Evolutionary conservation across 2,888 invertebrate genomes (phyloP).

Genomic region (Spicauda simplicius): DNA sequence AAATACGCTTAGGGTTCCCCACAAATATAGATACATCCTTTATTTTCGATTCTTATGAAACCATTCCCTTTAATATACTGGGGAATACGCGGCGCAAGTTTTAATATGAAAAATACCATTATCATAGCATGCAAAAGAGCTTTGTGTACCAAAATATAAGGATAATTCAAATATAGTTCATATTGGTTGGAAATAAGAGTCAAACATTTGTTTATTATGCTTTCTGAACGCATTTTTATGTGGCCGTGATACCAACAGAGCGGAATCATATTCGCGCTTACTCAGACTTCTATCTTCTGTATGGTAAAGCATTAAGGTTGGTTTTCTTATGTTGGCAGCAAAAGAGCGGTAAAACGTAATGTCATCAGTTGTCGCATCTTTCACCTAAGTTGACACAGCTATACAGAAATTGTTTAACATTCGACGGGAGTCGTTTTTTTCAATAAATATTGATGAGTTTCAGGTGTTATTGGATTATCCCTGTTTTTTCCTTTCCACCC

Average conservation of each 20-base stretch:
- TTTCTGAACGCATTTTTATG: conserved; percentile 16
- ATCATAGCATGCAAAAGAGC: conserved; percentile 60
- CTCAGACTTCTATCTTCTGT: conserved; percentile 45
- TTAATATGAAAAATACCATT: conserved; percentile 84
- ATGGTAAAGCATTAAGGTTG: conserved; percentile 36
- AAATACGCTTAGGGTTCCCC: conserved; percentile 35
- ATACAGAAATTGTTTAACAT: conserved; percentile 64
- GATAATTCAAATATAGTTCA: conserved; percentile 35
- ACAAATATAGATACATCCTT: conserved; percentile 40
- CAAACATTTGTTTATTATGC: background rate
- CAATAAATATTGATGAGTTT: conserved; percentile 70
- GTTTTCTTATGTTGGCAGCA: conserved; percentile 38
- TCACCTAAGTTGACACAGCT: conserved; percentile 54
- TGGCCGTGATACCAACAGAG: conserved; percentile 27
- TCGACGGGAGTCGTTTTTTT: conserved; percentile 58
- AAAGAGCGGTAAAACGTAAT: conserved; percentile 33
- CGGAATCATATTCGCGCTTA: conserved; percentile 24
- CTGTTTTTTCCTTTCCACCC: conserved; percentile 50
- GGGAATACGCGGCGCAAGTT: conserved; percentile 58
- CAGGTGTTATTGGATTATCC: conserved; percentile 50
- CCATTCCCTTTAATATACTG: conserved; percentile 47
- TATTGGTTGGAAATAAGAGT: conserved; percentile 36
- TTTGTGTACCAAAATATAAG: conserved; percentile 29
- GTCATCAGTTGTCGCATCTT: conserved; percentile 44
- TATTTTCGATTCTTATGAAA: conserved; percentile 41